phyloP scores from a whole-genome alignment of 2,888 invertebrate genomes.

The Salpingus planirostris region DNA sequence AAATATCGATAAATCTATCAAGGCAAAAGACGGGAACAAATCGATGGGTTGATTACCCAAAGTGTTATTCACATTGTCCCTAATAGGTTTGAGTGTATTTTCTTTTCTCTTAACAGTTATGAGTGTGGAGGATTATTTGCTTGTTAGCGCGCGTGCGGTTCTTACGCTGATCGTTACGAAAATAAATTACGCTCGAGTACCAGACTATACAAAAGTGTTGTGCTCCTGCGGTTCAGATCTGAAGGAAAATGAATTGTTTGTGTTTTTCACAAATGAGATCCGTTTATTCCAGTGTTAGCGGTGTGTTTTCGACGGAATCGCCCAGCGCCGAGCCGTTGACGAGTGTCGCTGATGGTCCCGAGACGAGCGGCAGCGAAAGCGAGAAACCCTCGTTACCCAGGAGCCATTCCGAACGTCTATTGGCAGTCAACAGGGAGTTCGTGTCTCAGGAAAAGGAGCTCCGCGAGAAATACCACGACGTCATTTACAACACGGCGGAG shows the following conservation, averaged over 20 bases:
- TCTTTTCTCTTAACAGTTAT: too few relatives aligned
- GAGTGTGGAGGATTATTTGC: too few relatives aligned
- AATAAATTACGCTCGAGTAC: too few relatives aligned
- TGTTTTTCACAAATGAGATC: background rate
- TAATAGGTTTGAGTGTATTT: too few relatives aligned
- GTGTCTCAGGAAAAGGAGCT: slow-evolving; percentile 64
- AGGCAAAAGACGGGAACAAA: too few relatives aligned
- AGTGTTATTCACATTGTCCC: too few relatives aligned
- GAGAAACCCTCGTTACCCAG: slow-evolving; percentile 49
- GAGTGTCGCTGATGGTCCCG: slow-evolving; percentile 38
- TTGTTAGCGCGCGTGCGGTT: too few relatives aligned
- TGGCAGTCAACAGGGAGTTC: slow-evolving; percentile 58
- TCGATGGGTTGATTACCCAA: too few relatives aligned
- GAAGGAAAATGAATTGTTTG: background rate
- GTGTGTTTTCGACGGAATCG: slow-evolving; percentile 40
- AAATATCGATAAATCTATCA: too few relatives aligned
- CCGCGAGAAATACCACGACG: slow-evolving; percentile 76
- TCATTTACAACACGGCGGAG: slow-evolving; percentile 65
- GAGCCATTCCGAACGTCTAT: slow-evolving; percentile 55
- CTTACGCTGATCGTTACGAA: too few relatives aligned
- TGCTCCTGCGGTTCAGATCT: too few relatives aligned
- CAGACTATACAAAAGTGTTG: too few relatives aligned
- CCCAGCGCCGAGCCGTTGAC: slow-evolving; percentile 39
- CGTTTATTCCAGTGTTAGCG: slow-evolving; percentile 33
- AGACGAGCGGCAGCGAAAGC: slow-evolving; percentile 38